A percentile compares a stretch with the other conserved stretches of the same genome.
phyloP scores from a whole-genome alignment of 2,888 invertebrate genomes.

The Harmothoe impar region DNA sequence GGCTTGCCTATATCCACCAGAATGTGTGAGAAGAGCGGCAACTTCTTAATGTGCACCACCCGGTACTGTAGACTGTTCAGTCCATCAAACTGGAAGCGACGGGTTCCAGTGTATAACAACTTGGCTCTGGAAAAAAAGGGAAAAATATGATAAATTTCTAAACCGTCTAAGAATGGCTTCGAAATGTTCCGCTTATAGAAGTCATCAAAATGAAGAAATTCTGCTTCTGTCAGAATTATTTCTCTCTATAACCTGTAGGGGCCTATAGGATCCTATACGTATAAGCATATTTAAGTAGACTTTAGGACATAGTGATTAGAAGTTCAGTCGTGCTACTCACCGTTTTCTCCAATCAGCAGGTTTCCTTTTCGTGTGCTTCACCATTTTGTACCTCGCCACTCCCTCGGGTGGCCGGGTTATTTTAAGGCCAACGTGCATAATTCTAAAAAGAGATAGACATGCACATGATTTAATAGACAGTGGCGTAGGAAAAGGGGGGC shows the following conservation, averaged over 20 bases:
- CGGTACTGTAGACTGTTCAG: conserved; percentile 92
- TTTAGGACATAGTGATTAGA: too few species aligned
- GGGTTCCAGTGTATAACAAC: conserved; percentile 91
- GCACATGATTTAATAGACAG: not conserved
- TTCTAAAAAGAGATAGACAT: conserved; percentile 71
- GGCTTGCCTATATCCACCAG: conserved; percentile 80
- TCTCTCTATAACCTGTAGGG: too few species aligned
- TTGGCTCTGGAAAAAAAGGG: conserved; percentile 88
- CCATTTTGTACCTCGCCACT: conserved; percentile 97
- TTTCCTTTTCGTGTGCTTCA: conserved; percentile 88
- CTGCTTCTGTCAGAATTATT: too few species aligned
- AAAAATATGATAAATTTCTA: not conserved
- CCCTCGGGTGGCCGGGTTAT: conserved; percentile 96
- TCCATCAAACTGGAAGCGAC: conserved; percentile 93
- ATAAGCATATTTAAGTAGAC: too few species aligned
- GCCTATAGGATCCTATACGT: too few species aligned
- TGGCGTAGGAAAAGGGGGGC: too few species aligned
- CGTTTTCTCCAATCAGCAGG: conserved; percentile 78
- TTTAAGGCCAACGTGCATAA: conserved; percentile 87
- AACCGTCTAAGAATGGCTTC: too few species aligned
- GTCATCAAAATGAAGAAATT: not conserved
- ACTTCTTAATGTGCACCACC: conserved; percentile 73
- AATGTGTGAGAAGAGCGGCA: conserved; percentile 78
- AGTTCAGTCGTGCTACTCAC: conserved; percentile 72
- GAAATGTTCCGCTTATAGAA: not conserved